Evolutionary conservation across 2,888 invertebrate species (phyloP), one percentile per base, ranked within the genome.

Genomic region (Uloborus plumipes): DNA sequence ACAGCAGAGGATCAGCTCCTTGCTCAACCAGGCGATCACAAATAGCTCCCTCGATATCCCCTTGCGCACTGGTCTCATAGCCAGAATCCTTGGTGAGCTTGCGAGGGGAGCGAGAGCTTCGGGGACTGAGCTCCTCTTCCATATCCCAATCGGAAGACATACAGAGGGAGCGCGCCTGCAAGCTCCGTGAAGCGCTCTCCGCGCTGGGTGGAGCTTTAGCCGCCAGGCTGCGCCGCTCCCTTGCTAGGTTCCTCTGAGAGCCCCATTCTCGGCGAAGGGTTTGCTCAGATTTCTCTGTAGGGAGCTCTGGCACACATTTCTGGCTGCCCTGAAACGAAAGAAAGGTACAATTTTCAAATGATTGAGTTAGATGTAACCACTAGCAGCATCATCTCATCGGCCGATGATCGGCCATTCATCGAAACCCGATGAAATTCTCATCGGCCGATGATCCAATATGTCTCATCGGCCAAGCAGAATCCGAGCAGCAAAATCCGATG

Each of bases 71-170:
- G 47, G 84, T 84, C 74, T 81, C 77, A 66, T 84, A 81, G 4
- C 84, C 84, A n/a, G 84, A 84, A 74, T 84, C 84, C 55, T 84
- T 84, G 2, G 84, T 84, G 15, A 84, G 53, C 18, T 84, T 84
- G 18, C 84, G 49, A 3, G 81, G 73, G 3, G 84, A 81, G 31
- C 84, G 59, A 0, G 71, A 58, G n/a, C 81, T 65, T 15, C 74
- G 69, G 4, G 55, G n/a, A 16, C 50, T 66, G 31, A 61, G 22
- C 39, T 39, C 39, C 39, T 39, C 39, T 39, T 71, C 73, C 16
- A 76, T 39, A 39, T 69, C 66, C 71, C 72, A 75, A 20, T 84
- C 81, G 1, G 66, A 59, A 18, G 71, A 39, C 70, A 76, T 76
- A 39, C 77, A 77, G n/a, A 81, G 67, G 16, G 84, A 84, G 13